Evolutionary conservation across 1,140 invertebrate species (phyloP).

Genomic region (Drosophila grimshawi): DNA sequence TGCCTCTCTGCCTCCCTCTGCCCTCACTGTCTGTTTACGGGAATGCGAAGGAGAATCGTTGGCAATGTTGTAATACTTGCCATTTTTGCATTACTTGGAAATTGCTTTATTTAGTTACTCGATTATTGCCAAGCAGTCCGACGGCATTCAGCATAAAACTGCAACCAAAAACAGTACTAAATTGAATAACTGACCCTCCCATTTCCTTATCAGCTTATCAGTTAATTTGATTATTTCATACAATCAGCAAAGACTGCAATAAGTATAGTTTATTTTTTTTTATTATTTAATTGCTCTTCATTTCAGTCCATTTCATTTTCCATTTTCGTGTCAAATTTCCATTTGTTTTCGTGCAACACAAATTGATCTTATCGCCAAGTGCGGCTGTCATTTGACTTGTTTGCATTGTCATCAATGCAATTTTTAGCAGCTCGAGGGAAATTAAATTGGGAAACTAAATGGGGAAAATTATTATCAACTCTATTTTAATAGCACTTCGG

Average conservation of each 20-base stretch:
- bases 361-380: slow-evolving; percentile 44
- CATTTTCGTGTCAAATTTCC: slow-evolving; percentile 58
- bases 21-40: slow-evolving; percentile 1
- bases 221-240: slow-evolving; percentile 76
- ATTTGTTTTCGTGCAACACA: slow-evolving; percentile 58
- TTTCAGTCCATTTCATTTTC: slow-evolving; percentile 6
- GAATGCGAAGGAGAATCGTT: slow-evolving; percentile 46
- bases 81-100: slow-evolving; percentile 63
- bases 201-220: slow-evolving; percentile 53
- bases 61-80: slow-evolving; percentile 63
- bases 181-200: slow-evolving; percentile 28
- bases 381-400: slow-evolving; percentile 64
- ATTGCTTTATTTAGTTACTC: slow-evolving; percentile 68
- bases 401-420: slow-evolving; percentile 76
- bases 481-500: background rate
- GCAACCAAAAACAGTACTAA: slow-evolving; percentile 22
- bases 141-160: slow-evolving; percentile 28
- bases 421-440: slow-evolving; percentile 38
- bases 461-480: slow-evolving; percentile 8
- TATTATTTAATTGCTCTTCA: slow-evolving; percentile 48
- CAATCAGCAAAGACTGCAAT: slow-evolving; percentile 55
- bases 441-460: slow-evolving; percentile 31
- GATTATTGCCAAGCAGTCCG: slow-evolving; percentile 4
- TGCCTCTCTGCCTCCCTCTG: background rate
- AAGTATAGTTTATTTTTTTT: slow-evolving; percentile 11